A percentile compares a stretch with the other conserved stretches of the same genome.
Evolutionary conservation across 2,888 invertebrate species (phyloP).

Genomic region (Arge pagana): DNA sequence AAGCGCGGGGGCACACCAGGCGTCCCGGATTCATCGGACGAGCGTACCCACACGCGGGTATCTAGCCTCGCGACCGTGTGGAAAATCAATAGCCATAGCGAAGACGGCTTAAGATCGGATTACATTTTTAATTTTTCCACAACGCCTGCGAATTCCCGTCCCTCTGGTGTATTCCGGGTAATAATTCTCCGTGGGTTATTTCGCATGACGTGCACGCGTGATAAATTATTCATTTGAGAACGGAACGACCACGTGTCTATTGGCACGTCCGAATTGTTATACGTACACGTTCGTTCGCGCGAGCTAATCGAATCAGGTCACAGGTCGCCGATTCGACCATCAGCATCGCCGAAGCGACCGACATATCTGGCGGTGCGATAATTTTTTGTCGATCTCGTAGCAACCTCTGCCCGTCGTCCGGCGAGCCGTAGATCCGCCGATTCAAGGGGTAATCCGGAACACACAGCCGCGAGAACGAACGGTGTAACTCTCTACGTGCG

Average conservation of each 20-base stretch:
- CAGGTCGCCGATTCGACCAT: conserved; percentile 11
- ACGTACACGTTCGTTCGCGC: conserved; percentile 56
- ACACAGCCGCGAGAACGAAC: not conserved
- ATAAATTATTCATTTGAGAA: too few species aligned
- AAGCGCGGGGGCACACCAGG: too few species aligned
- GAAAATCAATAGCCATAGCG: too few species aligned
- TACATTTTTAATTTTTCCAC: conserved; percentile 57
- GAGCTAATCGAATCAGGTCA: conserved; percentile 53
- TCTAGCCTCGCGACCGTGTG: too few species aligned
- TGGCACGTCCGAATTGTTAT: too few species aligned
- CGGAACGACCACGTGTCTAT: too few species aligned
- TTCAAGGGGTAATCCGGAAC: conserved; percentile 12
- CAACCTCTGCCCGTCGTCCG: not conserved
- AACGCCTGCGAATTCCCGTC: conserved; percentile 33
- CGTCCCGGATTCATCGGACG: too few species aligned
- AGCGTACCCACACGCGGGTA: too few species aligned
- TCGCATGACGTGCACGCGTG: conserved; percentile 54
- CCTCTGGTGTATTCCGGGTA: conserved; percentile 55
- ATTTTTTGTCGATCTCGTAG: conserved; percentile 15
- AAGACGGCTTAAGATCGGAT: conserved; percentile 59
- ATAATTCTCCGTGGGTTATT: conserved; percentile 58
- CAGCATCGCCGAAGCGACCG: conserved; percentile 16
- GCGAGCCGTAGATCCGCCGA: not conserved
- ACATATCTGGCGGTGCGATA: conserved; percentile 4
- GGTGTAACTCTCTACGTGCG: not conserved